These are phyloP conservation scores for Isurus oxyrinchus DNA, from an alignment of 2,113 vertebrate species.

Conservation along the genomic window DNA sequence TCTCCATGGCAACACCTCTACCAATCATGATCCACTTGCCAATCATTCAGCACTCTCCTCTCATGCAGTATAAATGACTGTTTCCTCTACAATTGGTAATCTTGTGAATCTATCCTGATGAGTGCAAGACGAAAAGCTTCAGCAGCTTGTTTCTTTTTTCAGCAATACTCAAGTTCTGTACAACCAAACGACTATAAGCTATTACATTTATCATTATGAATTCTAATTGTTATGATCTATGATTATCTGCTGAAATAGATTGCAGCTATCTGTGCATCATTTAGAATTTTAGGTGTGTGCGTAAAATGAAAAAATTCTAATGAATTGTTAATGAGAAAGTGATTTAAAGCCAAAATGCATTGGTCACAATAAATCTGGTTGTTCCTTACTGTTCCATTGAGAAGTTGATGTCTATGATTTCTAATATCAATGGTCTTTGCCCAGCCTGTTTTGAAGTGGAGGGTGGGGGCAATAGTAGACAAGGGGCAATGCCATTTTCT, in stretches of 20 bases:
- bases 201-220: neutral
- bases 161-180: too few species aligned
- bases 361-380: too few species aligned
- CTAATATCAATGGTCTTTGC: neutral
- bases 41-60: too few species aligned
- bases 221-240: constrained; percentile 24
- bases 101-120: too few species aligned
- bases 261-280: neutral
- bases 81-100: too few species aligned
- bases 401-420: neutral
- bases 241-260: constrained; percentile 20
- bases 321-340: neutral
- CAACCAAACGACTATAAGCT: neutral
- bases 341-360: neutral
- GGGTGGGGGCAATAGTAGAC: neutral
- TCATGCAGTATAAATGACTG: too few species aligned
- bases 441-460: neutral
- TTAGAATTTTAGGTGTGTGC: neutral
- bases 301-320: neutral
- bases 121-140: too few species aligned
- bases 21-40: too few species aligned
- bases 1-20: too few species aligned
- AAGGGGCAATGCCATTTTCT: too few species aligned
- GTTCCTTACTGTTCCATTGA: neutral
- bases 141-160: too few species aligned